These are phyloP conservation scores for Tetragnatha versicolor DNA, from an alignment of 1,140 invertebrate genomes.

Conservation along the genomic window DNA sequence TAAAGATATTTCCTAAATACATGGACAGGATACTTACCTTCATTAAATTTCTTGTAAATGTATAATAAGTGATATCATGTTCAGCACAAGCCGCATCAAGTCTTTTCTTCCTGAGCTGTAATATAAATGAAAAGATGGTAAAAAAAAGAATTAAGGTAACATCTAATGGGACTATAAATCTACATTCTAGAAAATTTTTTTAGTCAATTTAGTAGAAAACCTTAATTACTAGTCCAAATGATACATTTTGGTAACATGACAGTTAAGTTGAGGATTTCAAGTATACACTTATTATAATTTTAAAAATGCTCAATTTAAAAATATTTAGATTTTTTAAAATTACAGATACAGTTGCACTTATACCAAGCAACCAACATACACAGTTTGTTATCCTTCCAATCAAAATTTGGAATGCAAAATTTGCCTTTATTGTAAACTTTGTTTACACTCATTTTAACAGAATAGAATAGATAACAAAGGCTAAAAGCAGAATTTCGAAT, in stretches of 20 bases:
- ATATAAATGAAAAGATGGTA: not conserved
- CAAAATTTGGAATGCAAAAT: too few relatives aligned
- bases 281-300: not conserved
- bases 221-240: not conserved
- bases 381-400: too few relatives aligned
- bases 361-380: too few relatives aligned
- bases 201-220: not conserved
- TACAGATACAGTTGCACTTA: too few relatives aligned
- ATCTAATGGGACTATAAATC: not conserved
- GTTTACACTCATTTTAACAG: too few relatives aligned
- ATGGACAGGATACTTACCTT: conserved; percentile 1
- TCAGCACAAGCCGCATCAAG: conserved; percentile 24
- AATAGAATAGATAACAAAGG: too few relatives aligned
- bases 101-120: conserved; percentile 16
- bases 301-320: too few relatives aligned
- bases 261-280: not conserved
- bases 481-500: too few relatives aligned
- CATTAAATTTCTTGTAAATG: conserved; percentile 20
- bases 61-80: not conserved
- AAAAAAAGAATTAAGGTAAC: not conserved
- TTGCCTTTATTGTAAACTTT: too few relatives aligned
- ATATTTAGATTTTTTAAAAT: too few relatives aligned
- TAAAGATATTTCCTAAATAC: not conserved
- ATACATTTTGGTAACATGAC: not conserved
- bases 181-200: not conserved